Percentiles rank a stretch among this genome's conserved stretches.
Conservation (phyloP, 2,797 vertebrate genomes). For the Thamnophis elegans region DNA sequence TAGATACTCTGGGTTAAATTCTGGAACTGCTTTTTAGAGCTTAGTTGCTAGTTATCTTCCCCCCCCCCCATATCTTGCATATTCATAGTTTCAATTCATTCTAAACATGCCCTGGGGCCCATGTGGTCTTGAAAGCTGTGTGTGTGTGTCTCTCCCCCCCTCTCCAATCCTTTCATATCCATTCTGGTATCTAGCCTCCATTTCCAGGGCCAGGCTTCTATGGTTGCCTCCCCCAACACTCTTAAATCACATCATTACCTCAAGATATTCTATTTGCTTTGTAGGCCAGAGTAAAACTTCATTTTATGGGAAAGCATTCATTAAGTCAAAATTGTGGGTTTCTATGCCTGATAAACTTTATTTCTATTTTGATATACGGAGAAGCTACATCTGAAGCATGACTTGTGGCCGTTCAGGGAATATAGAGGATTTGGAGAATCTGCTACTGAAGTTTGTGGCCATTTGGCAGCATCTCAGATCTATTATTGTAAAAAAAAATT, state of each 20-base stretch:
- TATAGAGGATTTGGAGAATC: background rate
- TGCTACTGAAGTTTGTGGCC: background rate
- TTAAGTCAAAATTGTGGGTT: background rate
- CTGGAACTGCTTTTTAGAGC: background rate
- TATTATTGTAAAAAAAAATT: background rate
- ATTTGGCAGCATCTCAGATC: background rate
- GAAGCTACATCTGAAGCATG: background rate
- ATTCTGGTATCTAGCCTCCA: background rate
- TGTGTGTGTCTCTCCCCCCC: no score
- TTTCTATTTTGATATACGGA: background rate
- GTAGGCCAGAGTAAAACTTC: background rate
- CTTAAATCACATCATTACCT: background rate
- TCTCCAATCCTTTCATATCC: background rate
- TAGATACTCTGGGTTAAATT: background rate
- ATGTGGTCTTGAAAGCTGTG: background rate
- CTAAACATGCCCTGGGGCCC: background rate
- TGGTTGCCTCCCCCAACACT: accelerated
- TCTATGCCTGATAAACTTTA: background rate
- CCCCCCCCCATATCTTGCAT: background rate
- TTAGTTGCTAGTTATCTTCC: background rate
- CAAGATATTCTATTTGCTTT: background rate
- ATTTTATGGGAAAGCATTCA: background rate
- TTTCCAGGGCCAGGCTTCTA: background rate
- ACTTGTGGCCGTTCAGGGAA: background rate
- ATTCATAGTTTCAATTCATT: background rate